phyloP scores from a whole-genome alignment of 2,888 invertebrate genomes.

The Tachina lurida region DNA sequence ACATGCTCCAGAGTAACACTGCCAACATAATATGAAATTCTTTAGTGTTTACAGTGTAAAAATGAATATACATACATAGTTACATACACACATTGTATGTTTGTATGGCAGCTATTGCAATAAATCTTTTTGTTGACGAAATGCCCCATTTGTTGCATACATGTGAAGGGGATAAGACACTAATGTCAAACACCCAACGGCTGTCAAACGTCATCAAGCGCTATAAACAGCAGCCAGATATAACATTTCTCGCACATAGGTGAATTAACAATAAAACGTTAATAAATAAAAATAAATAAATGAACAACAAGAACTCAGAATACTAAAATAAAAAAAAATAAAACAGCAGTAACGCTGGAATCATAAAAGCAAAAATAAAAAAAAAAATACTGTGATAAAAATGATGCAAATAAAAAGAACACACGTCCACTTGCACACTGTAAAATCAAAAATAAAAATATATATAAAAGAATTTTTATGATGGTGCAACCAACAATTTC shows the following conservation, averaged over 20 bases:
- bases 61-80: neutral
- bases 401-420: slow-evolving; percentile 28
- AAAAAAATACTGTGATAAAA: slow-evolving; percentile 34
- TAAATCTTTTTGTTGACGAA: slow-evolving; percentile 48
- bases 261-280: slow-evolving; percentile 27
- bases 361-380: slow-evolving; percentile 49
- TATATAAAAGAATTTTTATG: slow-evolving; percentile 23
- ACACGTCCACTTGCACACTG: neutral
- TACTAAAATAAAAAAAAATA: slow-evolving; percentile 17
- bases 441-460: slow-evolving; percentile 30
- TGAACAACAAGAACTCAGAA: neutral
- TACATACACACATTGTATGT: too few relatives aligned
- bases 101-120: slow-evolving; percentile 14
- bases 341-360: slow-evolving; percentile 29
- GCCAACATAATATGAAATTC: neutral
- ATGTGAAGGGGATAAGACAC: neutral
- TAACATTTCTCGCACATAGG: slow-evolving; percentile 23
- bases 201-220: slow-evolving; percentile 12
- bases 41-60: neutral
- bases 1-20: neutral
- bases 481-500: slow-evolving; percentile 10
- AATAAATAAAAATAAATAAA: slow-evolving; percentile 11
- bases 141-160: slow-evolving; percentile 44
- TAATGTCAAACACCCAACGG: slow-evolving; percentile 14
- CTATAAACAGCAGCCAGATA: neutral